Evolutionary conservation across 1,140 invertebrate genomes (phyloP), one percentile per base, ranked within the genome.

Genomic region (Delia radicum): DNA sequence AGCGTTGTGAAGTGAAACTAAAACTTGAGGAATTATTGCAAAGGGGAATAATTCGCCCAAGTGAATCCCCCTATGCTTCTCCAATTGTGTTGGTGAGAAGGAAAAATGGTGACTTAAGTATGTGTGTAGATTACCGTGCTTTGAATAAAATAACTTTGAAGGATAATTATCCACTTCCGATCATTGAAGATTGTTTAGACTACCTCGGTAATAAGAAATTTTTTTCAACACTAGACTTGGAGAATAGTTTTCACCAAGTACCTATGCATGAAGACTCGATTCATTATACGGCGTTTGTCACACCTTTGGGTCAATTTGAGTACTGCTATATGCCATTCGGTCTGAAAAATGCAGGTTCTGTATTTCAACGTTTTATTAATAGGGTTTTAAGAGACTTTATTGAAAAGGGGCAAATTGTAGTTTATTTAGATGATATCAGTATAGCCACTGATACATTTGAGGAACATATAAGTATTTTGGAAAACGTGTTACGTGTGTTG

Each of bases 321-420:
- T 89, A 80, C 74, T 71, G 77, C 0, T 77, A 81, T 73, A 80
- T 88, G 77, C 87, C 87, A 18, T 89, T 88, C 78, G 46, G 37
- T 21, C 18, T 28, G 24, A 31, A 27, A n/a, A 28, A 65, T 65
- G 10, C 28, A 8, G 33, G 87, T 0, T 74, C 80, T 7, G 79
- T 83, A 3, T 88, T 89, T 74, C 85, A 87, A 75, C 73, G 81
- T 28, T 77, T 87, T 3, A 86, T 88, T 21, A 82, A 84, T 42
- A 76, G 72, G 2, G 79, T 87, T 0, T 77, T 88, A 18, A 65
- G 74, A 61, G 76, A 78, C 1, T 71, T 67, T 10, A 67, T 77
- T 65, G 18, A 76, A 77, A 3, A 4, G 18, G 21, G 48, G 0
- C 31, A 42, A 29, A 65, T 76, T 5, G 37, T 75, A 18, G 10